Evolutionary conservation across 2,888 invertebrate species (phyloP), one percentile per base, ranked within the genome.

Genomic region (Troides aeacus): DNA sequence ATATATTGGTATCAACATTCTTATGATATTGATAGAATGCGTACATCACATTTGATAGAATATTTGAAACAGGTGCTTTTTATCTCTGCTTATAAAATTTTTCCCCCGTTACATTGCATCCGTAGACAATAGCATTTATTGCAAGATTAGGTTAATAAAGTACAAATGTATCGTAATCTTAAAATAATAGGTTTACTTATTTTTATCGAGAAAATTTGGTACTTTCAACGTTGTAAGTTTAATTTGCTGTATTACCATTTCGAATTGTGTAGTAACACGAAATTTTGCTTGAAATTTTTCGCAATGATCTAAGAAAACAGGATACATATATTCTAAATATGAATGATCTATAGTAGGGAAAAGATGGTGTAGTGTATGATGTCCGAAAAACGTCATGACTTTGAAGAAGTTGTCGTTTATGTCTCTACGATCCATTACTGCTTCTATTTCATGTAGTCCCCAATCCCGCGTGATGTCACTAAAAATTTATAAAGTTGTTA

Each of bases 261-360:
- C 87, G 24, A 88, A 78, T 56, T 84, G 82, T 7, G 81, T 78
- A 2, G 83, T 88, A 75, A 89, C 71, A 73, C 87, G 87, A 73
- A 92, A 93, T 30, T 93, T 88, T 1, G 94, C 86, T 46, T 90
- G 92, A 77, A 95, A 96, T 77, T 96, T 94, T 57, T 93, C 79
- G 76, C 94, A 94, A 8, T 94, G 94, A 72, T 95, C 85, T 21
- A 94, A 75, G 69, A 95, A 94, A 1, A 94, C 89, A 0, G 95
- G 94, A 77, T 95, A 94, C 21, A 97, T 87, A 68, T 94, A 90
- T 8, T 93, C 93, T 39, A 97, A 84, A 36, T 95, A 87, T 0
- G 94, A 94, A 78, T 97, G 97, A 81, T 97, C 97, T 7, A 97
- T 78, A 0, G 96, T 96, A 0, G 97, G 97, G 76, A 97, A 95